These are phyloP conservation scores for Norana najaformis DNA, from an alignment of 2,888 invertebrate species.

Conservation along the genomic window DNA sequence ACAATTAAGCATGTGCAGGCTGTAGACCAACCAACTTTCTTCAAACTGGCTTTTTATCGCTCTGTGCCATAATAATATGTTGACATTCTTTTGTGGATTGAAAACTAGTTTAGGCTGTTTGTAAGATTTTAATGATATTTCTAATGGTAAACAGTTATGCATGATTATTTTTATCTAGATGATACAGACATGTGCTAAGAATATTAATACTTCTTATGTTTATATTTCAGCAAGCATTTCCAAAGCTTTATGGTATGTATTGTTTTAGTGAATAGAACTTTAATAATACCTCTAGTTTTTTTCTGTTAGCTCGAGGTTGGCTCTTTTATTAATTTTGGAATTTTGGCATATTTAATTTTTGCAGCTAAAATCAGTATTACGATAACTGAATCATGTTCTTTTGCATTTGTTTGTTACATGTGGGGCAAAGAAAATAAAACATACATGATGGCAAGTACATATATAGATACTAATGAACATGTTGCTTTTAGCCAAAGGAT, in stretches of 20 bases:
- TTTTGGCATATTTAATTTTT: too few species aligned
- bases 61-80: not conserved
- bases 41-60: not conserved
- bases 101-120: not conserved
- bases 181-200: not conserved
- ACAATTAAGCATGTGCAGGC: too few species aligned
- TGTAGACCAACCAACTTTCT: not conserved
- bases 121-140: not conserved
- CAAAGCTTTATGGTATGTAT: constrained; percentile 13
- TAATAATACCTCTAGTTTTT: too few species aligned
- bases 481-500: not conserved
- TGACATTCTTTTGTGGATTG: not conserved
- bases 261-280: not conserved
- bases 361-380: too few species aligned
- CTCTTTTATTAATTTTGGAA: too few species aligned
- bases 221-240: constrained; percentile 13
- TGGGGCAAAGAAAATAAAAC: too few species aligned
- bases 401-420: too few species aligned
- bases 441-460: too few species aligned
- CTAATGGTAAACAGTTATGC: not conserved
- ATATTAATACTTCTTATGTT: too few species aligned
- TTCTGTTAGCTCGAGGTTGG: too few species aligned
- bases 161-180: not conserved
- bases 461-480: too few species aligned
- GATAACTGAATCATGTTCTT: too few species aligned